phyloP scores from a whole-genome alignment of 2,113 vertebrate genomes.

The Sakesphorus luctuosus region DNA sequence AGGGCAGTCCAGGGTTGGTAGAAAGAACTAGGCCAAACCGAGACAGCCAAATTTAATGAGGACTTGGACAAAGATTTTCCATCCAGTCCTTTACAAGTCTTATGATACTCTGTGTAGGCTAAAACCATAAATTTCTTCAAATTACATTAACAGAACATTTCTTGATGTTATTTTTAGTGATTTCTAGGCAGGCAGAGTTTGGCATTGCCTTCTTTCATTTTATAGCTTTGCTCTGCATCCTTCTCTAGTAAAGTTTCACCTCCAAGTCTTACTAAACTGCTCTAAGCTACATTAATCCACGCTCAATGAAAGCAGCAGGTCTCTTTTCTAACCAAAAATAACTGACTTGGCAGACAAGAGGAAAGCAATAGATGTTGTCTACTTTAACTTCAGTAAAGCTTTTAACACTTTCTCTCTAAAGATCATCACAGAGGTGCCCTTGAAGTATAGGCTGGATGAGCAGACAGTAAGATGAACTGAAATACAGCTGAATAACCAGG shows the following conservation, averaged over 20 bases:
- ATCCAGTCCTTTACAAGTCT: background rate
- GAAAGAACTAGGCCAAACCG: too few relatives aligned
- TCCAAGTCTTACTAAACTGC: background rate
- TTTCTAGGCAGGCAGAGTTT: background rate
- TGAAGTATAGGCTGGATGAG: background rate
- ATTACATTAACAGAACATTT: background rate
- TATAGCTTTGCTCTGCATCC: background rate
- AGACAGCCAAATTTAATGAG: background rate
- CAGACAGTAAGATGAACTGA: background rate
- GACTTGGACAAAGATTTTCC: background rate
- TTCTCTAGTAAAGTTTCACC: background rate
- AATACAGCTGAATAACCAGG: background rate
- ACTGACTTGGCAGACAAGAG: background rate
- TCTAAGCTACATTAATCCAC: background rate
- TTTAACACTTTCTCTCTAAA: background rate
- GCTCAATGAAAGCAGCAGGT: rapidly evolving
- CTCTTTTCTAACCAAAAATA: background rate
- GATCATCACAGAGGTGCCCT: background rate
- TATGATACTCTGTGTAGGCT: background rate
- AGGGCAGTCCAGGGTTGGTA: too few relatives aligned
- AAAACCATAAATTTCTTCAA: background rate
- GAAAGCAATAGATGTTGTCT: background rate
- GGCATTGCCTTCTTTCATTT: background rate
- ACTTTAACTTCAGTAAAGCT: background rate
- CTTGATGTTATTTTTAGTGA: background rate